Percentiles rank a stretch among this genome's conserved stretches.
Evolutionary conservation across 2,888 invertebrate genomes (phyloP).

Genomic region (Andrena chrysosceles): DNA sequence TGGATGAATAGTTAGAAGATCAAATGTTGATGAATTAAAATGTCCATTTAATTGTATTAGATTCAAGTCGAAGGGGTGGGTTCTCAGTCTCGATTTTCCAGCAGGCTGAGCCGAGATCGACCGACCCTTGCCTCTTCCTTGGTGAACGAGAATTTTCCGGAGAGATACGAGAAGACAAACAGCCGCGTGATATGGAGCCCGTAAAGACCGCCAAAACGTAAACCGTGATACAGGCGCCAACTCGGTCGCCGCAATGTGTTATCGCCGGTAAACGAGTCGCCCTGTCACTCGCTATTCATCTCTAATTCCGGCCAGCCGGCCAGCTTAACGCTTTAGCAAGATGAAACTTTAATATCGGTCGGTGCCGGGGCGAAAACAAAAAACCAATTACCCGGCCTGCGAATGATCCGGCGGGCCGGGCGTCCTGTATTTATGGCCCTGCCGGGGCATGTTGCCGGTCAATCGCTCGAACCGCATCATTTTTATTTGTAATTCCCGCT

Average conservation of each 20-base stretch:
- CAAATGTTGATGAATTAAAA: no score
- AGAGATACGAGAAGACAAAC: constrained; percentile 67
- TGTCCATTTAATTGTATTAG: no score
- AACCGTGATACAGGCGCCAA: constrained; percentile 73
- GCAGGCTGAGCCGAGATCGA: background rate
- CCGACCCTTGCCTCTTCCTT: background rate
- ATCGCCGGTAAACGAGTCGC: constrained; percentile 71
- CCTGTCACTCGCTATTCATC: constrained; percentile 70
- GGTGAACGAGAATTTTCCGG: constrained; percentile 30
- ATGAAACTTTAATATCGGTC: constrained; percentile 71
- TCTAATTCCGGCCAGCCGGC: constrained; percentile 60
- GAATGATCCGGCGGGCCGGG: constrained; percentile 37
- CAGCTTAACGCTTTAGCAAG: constrained; percentile 62
- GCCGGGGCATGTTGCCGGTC: constrained; percentile 38
- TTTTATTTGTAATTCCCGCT: constrained; percentile 44
- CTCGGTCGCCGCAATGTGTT: constrained; percentile 72
- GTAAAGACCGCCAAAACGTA: constrained; percentile 71
- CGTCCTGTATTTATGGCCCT: constrained; percentile 47
- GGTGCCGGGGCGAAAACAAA: constrained; percentile 43
- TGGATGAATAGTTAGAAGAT: no score
- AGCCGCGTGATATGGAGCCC: constrained; percentile 66
- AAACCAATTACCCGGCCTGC: constrained; percentile 50
- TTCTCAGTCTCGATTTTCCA: background rate
- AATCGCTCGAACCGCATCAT: constrained; percentile 57
- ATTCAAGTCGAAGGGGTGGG: background rate